Percentiles rank a stretch among this genome's conserved stretches.
These are phyloP conservation scores for Chrysomallon squamiferum DNA, from an alignment of 1,140 invertebrate species.

Conservation along the genomic window DNA sequence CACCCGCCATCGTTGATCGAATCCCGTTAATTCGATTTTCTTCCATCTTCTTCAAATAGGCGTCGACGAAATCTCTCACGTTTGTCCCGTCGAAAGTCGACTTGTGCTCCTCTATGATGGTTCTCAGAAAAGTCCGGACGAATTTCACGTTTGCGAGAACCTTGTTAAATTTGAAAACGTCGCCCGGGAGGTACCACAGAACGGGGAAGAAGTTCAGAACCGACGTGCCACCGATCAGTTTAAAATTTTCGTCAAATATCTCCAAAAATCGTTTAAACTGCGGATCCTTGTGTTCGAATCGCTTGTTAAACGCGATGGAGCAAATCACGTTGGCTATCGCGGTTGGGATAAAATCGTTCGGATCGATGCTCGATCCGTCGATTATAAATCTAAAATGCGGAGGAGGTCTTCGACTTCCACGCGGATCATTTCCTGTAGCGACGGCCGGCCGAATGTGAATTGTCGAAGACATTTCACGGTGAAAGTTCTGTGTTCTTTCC, in stretches of 20 bases:
- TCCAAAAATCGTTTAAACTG: constrained; percentile 18
- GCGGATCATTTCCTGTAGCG: constrained; percentile 75
- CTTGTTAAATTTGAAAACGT: constrained; percentile 26
- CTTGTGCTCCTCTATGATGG: constrained; percentile 29
- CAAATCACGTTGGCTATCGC: constrained; percentile 79
- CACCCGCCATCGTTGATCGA: constrained; percentile 16
- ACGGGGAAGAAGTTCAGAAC: constrained; percentile 37
- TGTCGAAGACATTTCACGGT: constrained; percentile 75
- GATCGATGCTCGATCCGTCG: constrained; percentile 5
- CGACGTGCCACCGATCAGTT: constrained; percentile 22
- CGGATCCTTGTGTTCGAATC: constrained; percentile 65
- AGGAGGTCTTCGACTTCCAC: constrained; percentile 54
- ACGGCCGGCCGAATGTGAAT: constrained; percentile 76
- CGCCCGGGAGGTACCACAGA: constrained; percentile 29
- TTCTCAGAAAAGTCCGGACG: constrained; percentile 20
- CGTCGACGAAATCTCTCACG: constrained; percentile 45
- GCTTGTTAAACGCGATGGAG: constrained; percentile 82
- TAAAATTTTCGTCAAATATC: constrained; percentile 30
- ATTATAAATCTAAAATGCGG: constrained; percentile 8
- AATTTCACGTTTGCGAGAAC: constrained; percentile 26
- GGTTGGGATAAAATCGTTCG: constrained; percentile 45
- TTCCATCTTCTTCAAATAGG: constrained; percentile 33
- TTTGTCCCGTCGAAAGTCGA: constrained; percentile 30
- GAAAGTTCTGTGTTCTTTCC: constrained; percentile 79
- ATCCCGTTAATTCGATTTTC: constrained; percentile 10